A percentile compares a stretch with the other conserved stretches of the same genome.
phyloP scores from a whole-genome alignment of 2,797 vertebrate species.

The Sebastes minor region DNA sequence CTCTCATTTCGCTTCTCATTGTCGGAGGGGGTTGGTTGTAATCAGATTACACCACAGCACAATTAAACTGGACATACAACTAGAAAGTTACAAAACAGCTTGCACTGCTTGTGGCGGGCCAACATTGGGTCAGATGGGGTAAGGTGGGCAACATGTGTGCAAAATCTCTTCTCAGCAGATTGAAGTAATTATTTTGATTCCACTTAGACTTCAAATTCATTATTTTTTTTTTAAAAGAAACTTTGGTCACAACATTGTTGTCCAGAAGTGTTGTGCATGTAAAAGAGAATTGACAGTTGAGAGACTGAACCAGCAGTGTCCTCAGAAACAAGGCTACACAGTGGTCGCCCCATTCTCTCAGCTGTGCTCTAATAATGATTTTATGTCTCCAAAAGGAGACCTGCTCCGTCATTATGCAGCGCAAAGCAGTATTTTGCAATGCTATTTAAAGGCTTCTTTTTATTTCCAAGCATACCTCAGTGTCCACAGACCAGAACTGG shows the following conservation, averaged over 20 bases:
- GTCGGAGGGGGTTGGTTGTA: neutral
- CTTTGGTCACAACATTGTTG: neutral
- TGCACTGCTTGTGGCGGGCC: neutral
- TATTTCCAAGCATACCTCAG: slow-evolving; percentile 39
- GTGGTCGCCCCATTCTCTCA: neutral
- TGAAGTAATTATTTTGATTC: neutral
- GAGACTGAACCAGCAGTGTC: neutral
- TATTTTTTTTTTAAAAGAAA: neutral
- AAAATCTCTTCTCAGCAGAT: neutral
- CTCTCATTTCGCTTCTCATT: slow-evolving; percentile 24
- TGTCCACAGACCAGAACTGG: slow-evolving; percentile 40
- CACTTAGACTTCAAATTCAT: neutral
- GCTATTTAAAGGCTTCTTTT: slow-evolving; percentile 40
- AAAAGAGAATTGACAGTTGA: neutral
- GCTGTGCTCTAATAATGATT: slow-evolving; percentile 31
- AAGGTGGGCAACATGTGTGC: neutral
- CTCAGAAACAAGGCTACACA: neutral
- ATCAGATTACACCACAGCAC: slow-evolving; percentile 21
- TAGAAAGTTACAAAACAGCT: neutral
- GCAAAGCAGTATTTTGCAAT: slow-evolving; percentile 35
- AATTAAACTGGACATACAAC: neutral
- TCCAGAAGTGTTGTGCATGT: neutral
- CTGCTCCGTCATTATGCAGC: slow-evolving; percentile 48
- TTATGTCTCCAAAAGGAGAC: slow-evolving; percentile 26
- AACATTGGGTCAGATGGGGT: neutral